Percentiles rank a stretch among this genome's conserved stretches.
Evolutionary conservation across 2,888 invertebrate species (phyloP).

Genomic region (Phoronis australis): DNA sequence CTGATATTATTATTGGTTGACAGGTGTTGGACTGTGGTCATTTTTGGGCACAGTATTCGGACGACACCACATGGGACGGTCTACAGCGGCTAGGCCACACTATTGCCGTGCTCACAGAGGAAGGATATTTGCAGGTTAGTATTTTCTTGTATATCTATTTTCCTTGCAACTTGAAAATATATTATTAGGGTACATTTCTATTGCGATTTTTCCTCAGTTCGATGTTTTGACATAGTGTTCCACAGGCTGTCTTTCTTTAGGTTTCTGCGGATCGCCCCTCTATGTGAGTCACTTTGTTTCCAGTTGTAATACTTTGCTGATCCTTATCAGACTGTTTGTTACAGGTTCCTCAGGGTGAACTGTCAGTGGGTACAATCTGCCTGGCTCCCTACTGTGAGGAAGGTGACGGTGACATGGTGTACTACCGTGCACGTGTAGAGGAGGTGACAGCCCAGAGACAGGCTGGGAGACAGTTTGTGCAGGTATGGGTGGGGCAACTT

Average conservation of each 20-base stretch:
- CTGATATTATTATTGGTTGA: neutral
- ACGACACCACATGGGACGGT: slow-evolving; percentile 45
- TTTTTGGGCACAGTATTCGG: slow-evolving; percentile 65
- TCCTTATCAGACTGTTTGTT: no score
- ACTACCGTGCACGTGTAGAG: slow-evolving; percentile 60
- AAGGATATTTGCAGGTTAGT: neutral
- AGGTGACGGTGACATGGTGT: slow-evolving; percentile 39
- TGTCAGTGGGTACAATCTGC: slow-evolving; percentile 19
- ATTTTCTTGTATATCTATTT: neutral
- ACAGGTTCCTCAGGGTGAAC: no score
- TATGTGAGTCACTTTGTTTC: no score
- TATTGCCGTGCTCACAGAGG: neutral
- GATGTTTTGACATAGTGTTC: no score
- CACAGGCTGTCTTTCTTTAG: no score
- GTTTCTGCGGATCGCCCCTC: no score
- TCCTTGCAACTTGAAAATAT: neutral
- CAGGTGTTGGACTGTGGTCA: slow-evolving; percentile 63
- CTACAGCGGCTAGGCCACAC: neutral
- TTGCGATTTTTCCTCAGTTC: no score
- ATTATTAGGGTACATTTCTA: no score
- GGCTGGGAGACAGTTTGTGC: neutral
- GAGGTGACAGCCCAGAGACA: slow-evolving; percentile 5
- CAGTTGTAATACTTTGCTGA: no score
- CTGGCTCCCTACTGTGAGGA: slow-evolving; percentile 47
- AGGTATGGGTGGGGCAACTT: no score